Conservation (phyloP, 2,888 invertebrate genomes). For the Cyrtodaria siliqua region DNA sequence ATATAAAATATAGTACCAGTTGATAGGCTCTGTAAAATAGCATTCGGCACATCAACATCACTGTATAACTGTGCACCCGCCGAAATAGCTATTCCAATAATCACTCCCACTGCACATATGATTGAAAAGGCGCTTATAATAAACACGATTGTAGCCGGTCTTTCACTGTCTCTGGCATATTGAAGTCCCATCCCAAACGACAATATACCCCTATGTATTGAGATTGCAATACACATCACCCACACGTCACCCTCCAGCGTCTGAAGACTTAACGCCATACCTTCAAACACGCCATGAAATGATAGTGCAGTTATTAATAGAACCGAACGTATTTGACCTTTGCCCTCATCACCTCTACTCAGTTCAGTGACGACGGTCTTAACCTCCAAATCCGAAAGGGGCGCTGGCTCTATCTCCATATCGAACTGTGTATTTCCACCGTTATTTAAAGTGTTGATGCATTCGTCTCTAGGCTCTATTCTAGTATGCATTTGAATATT, state of each 20-base stretch:
- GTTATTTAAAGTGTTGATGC: conserved; percentile 14
- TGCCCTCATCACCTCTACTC: conserved; percentile 72
- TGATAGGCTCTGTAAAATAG: conserved; percentile 79
- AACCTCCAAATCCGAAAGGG: conserved; percentile 72
- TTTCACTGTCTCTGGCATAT: conserved; percentile 76
- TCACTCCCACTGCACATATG: too few relatives aligned
- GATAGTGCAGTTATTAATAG: conserved; percentile 79
- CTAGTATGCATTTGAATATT: too few relatives aligned
- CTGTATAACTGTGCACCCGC: too few relatives aligned
- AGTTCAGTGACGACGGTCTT: too few relatives aligned
- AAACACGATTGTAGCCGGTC: conserved; percentile 76
- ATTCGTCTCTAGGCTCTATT: conserved; percentile 14
- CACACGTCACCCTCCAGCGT: conserved; percentile 77
- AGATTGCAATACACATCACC: conserved; percentile 79
- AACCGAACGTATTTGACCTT: conserved; percentile 78
- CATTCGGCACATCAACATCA: conserved; percentile 80
- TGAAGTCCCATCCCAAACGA: conserved; percentile 80
- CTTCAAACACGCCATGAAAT: conserved; percentile 81
- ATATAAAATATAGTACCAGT: conserved; percentile 82
- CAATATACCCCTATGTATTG: conserved; percentile 77
- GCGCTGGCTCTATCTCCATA: conserved; percentile 67
- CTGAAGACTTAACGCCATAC: conserved; percentile 79
- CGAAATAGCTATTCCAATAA: too few relatives aligned
- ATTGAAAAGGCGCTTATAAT: conserved; percentile 77
- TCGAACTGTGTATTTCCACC: conserved; percentile 49